phyloP scores from a whole-genome alignment of 2,888 invertebrate species.

The Leistus spinibarbis region DNA sequence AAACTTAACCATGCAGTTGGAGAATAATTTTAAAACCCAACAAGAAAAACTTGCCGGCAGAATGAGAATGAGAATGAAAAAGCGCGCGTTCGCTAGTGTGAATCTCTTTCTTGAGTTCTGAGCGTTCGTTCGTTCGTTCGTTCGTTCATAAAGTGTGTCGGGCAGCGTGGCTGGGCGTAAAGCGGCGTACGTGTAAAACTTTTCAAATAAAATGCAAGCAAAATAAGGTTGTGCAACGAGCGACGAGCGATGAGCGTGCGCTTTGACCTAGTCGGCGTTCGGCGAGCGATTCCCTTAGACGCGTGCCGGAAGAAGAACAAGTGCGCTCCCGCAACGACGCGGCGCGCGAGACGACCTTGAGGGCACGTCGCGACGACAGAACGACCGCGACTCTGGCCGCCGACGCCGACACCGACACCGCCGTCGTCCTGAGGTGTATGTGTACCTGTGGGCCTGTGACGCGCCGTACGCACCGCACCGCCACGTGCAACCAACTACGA shows the following conservation, averaged over 20 bases:
- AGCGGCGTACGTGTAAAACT: conserved; percentile 50
- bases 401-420: neutral
- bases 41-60: too few relatives aligned
- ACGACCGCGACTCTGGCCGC: conserved; percentile 1
- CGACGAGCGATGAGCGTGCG: conserved; percentile 50
- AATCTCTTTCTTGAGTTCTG: neutral
- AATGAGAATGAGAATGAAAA: conserved; percentile 41
- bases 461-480: neutral
- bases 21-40: too few relatives aligned
- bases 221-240: conserved; percentile 50
- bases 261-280: conserved; percentile 46
- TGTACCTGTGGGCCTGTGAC: neutral
- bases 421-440: neutral
- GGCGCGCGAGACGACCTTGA: conserved; percentile 15
- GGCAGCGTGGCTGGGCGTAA: conserved; percentile 47
- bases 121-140: too few relatives aligned
- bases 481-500: neutral
- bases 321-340: neutral
- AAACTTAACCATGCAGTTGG: too few relatives aligned
- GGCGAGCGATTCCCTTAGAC: conserved; percentile 21
- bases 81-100: neutral
- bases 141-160: conserved; percentile 41
- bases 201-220: conserved; percentile 55
- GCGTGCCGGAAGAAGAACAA: neutral
- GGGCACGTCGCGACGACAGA: conserved; percentile 5